Evolutionary conservation across 2,797 vertebrate species (phyloP).

Genomic region (Melanotaenia pygmaea): DNA sequence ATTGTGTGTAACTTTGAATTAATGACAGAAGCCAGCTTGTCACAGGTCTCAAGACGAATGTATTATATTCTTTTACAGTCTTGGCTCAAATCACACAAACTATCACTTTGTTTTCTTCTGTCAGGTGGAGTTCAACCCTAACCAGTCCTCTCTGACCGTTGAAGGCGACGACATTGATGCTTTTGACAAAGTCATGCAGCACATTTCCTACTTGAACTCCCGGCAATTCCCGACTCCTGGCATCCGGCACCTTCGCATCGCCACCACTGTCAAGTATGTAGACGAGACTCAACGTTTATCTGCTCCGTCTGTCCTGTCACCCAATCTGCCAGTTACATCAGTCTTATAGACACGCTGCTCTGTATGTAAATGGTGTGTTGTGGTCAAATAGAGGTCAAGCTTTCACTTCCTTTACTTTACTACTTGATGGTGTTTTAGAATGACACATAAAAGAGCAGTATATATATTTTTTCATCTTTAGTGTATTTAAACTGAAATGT

Average conservation of each 20-base stretch:
- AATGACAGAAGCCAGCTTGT: no score
- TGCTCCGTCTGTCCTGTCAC: not conserved
- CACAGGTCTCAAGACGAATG: not conserved
- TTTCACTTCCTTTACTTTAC: constrained; percentile 26
- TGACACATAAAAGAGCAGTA: constrained; percentile 15
- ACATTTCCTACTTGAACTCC: constrained; percentile 93
- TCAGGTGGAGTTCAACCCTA: constrained; percentile 92
- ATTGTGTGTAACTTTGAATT: no score
- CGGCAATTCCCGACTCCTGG: constrained; percentile 97
- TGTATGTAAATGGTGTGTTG: constrained; percentile 16
- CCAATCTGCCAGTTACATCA: constrained; percentile 7
- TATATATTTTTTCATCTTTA: constrained; percentile 25
- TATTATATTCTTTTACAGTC: not conserved
- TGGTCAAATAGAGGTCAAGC: constrained; percentile 40
- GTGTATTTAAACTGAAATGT: constrained; percentile 20
- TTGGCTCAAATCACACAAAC: not conserved
- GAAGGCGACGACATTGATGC: constrained; percentile 91
- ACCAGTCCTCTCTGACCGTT: constrained; percentile 88
- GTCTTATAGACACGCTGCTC: constrained; percentile 5
- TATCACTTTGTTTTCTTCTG: constrained; percentile 18
- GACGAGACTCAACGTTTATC: constrained; percentile 4
- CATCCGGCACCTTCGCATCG: constrained; percentile 91
- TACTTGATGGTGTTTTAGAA: constrained; percentile 10
- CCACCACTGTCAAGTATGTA: constrained; percentile 88
- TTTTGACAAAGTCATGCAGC: constrained; percentile 95